Base-by-base conservation (phyloP, 2,888 invertebrate species). In the Philereme transversata region DNA sequence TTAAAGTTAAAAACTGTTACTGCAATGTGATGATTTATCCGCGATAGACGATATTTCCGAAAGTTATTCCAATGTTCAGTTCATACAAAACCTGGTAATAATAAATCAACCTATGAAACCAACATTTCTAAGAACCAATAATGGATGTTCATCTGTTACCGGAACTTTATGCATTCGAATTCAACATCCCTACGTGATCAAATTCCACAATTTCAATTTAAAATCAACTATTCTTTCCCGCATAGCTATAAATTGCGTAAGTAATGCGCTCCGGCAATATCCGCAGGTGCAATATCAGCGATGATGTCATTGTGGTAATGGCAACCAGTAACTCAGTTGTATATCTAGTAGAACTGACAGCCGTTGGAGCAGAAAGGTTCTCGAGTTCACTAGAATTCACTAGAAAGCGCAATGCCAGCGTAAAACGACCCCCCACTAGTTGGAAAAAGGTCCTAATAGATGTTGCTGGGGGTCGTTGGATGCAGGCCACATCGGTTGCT, bases 171-270 rank as follows among this genome's bases (percentile, higher is more conserved):
- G 48, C 43, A 49, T 57, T 46, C 57, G 45, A 50, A 55, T 47
- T 9, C n/a, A 34, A 54, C 43, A 56, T 36, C 10, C n/a, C 10
- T 38, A 45, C 61, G 54, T 58, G 55, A 48, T 48, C 55, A 44
- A 40, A 50, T 58, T 55, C 22, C 40, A 48, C 48, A 58, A 58
- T 62, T 62, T 55, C 51, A 62, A 51, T 62, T 62, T 54, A 47
- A 62, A 58, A 62, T 54, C 57, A 58, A 62, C 62, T 51, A 62
- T 58, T 62, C 62, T 58, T 58, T 48, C 51, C 9, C 43, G 45
- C 56, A 10, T 51, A 47, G 51, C 58, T 48, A 62, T 62, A 58
- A 62, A 62, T 62, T 55, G 51, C 55, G 40, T 58, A 58, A 62
- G 51, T 41, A 54, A 54, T 47, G 38, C 40, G 53, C 47, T 33